Base-by-base conservation (phyloP, 2,113 vertebrate genomes). In the Plestiodon gilberti region DNA sequence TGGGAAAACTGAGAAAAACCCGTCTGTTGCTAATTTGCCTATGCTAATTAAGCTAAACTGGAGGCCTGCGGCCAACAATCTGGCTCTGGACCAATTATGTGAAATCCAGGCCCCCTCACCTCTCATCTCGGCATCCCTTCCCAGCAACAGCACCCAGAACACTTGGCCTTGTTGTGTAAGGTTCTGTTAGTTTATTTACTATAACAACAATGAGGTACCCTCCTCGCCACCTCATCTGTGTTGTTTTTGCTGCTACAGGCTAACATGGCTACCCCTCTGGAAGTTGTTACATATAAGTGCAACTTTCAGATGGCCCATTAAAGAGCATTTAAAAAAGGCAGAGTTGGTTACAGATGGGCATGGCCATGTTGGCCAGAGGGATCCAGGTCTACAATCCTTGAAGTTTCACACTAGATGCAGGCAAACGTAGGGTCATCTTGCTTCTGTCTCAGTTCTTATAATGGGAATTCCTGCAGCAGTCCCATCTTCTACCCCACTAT, bases 1-100 rank as follows among this genome's bases (percentile, higher is more conserved):
- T 14, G 23, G 69, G 30, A 40, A 81, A 74, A 81, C 3, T 13
- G 30, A 80, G 59, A 55, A 74, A 64, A 87, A 64, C n/a, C 43
- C 62, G 61, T 38, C 25, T 61, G 40, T 38, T 64, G 85, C 43
- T 64, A 65, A 65, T 81, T 65, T 75, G 71, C 61, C 35, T 62
- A 81, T 87, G 59, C 78, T 87, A 65, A 87, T 81, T 81, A 87
- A 70, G 8, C 18, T 48, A 69, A 35, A 52, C 71, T 28, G 65
- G n/a, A 87, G 25, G 25, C 40, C 70, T 55, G 59, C 43, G 52
- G 55, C 40, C 59, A 48, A 20, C 33, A 28, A 64, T 74, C 20
- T 86, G 30, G 30, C 40, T 65, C 59, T 86, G 22, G 70, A 38
- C 40, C 18, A 73, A 15, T 28, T 15, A 35, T 38, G 59, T 64